Evolutionary conservation across 2,797 vertebrate genomes (phyloP).

Genomic region (Eutrigla gurnardus): DNA sequence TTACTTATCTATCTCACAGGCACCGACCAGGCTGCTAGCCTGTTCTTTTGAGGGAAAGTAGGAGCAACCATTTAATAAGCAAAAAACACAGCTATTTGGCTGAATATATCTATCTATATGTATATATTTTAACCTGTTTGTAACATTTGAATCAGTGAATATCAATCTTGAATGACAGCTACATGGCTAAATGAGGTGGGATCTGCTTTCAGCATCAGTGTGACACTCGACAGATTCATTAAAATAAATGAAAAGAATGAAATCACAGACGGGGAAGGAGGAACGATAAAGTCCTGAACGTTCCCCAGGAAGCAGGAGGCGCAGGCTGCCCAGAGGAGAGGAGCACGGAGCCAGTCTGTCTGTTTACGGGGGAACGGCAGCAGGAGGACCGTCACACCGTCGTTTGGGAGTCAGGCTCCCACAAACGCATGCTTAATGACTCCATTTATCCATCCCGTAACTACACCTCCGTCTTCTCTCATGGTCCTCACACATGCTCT

Average conservation of each 20-base stretch:
- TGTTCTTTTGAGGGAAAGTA: background rate
- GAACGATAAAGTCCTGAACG: conserved; percentile 63
- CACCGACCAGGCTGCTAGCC: background rate
- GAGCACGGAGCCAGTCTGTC: conserved; percentile 92
- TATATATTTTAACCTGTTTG: no score
- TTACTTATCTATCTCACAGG: background rate
- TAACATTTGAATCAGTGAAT: background rate
- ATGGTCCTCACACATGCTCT: conserved; percentile 95
- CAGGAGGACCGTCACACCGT: conserved; percentile 89
- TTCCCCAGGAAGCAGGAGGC: conserved; percentile 83
- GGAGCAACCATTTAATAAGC: background rate
- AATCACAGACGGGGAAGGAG: conserved; percentile 35
- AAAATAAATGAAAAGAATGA: conserved; percentile 53
- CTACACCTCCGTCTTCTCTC: conserved; percentile 79
- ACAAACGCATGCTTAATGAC: conserved; percentile 99
- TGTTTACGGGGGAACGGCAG: conserved; percentile 94
- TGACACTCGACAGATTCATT: conserved; percentile 57
- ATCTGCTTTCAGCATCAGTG: conserved; percentile 37
- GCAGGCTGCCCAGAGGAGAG: conserved; percentile 92
- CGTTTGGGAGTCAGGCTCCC: conserved; percentile 95
- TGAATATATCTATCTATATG: background rate
- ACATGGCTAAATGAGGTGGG: conserved; percentile 9
- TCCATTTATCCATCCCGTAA: conserved; percentile 93
- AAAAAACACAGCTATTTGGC: background rate
- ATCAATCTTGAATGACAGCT: conserved; percentile 24